A percentile compares a stretch with the other conserved stretches of the same genome.
Conservation (phyloP, 1,140 invertebrate species). For the Scylla paramamosain region DNA sequence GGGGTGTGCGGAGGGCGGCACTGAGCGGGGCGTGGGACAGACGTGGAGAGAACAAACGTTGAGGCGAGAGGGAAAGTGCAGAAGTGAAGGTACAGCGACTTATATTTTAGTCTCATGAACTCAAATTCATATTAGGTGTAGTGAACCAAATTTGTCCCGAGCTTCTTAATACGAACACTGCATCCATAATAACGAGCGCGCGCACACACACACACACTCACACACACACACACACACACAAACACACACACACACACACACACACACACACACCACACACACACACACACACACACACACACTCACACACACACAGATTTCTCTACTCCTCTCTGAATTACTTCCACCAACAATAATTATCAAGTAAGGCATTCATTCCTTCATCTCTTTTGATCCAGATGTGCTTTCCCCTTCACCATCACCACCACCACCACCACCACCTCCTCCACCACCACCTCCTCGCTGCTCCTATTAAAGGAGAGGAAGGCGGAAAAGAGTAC, state of each 20-base stretch:
- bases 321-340: no score
- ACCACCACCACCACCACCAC: no score
- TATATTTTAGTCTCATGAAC: neutral
- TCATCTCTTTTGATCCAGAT: no score
- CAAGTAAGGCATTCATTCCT: no score
- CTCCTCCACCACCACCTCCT: no score
- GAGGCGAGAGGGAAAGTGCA: neutral
- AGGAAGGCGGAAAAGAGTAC: no score
- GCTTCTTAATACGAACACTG: neutral
- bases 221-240: slow-evolving; percentile 1
- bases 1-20: no score
- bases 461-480: no score
- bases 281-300: slow-evolving; percentile 9
- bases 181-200: neutral
- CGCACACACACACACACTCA: neutral
- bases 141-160: neutral
- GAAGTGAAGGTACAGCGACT: neutral
- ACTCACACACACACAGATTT: neutral
- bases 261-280: neutral
- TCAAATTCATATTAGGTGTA: neutral
- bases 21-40: no score
- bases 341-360: no score
- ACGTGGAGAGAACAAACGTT: no score
- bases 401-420: no score
- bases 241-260: neutral